A percentile compares a stretch with the other conserved stretches of the same genome.
Evolutionary conservation across 2,888 invertebrate species (phyloP).

Genomic region (Tetragnatha montana): DNA sequence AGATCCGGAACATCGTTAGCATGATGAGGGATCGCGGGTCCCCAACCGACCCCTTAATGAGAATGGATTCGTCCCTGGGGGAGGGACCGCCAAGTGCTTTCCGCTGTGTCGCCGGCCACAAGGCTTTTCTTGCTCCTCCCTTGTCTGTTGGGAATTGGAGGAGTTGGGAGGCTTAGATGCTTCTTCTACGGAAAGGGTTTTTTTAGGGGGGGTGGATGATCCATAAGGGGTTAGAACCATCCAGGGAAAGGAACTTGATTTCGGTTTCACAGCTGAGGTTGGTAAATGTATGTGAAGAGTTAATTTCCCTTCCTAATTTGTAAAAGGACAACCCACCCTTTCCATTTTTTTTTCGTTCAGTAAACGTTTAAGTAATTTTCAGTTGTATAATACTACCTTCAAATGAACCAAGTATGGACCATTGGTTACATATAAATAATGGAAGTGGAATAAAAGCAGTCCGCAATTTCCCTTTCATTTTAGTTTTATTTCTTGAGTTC

Average conservation of each 20-base stretch:
- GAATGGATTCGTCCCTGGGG: conserved; percentile 59
- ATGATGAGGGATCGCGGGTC: conserved; percentile 66
- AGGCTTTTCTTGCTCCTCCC: background rate
- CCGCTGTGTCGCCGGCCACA: conserved; percentile 65
- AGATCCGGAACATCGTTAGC: conserved; percentile 65
- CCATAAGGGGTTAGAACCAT: background rate
- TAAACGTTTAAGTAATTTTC: too few species aligned
- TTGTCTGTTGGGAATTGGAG: conserved; percentile 41
- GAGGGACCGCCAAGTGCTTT: conserved; percentile 64
- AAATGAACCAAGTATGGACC: too few species aligned
- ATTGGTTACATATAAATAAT: too few species aligned
- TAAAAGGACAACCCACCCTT: too few species aligned
- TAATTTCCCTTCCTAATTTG: too few species aligned
- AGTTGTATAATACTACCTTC: too few species aligned
- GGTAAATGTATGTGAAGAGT: too few species aligned
- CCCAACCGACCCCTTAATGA: conserved; percentile 56
- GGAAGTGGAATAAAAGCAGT: too few species aligned
- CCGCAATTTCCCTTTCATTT: too few species aligned
- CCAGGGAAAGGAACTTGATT: background rate
- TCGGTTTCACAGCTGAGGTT: too few species aligned
- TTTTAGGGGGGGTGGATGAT: background rate
- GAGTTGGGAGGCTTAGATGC: conserved; percentile 20
- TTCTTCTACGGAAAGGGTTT: conserved; percentile 53
- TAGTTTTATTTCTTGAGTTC: too few species aligned
- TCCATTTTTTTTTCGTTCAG: too few species aligned